These are phyloP conservation scores for Anthopleura sola DNA, from an alignment of 64 coral and sea anemone species.

Conservation along the genomic window DNA sequence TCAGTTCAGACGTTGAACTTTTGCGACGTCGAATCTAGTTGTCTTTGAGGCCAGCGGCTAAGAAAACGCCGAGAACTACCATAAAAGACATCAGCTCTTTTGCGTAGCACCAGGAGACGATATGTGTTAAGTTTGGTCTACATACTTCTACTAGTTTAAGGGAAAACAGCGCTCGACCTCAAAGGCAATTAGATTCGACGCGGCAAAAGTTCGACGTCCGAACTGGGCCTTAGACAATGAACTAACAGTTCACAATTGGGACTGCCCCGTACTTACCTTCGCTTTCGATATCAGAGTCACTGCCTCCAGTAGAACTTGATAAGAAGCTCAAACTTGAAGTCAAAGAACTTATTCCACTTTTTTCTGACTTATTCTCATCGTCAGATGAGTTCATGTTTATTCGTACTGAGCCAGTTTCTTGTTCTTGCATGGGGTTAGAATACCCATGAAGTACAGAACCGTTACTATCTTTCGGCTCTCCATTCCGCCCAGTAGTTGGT, in stretches of 20 bases:
- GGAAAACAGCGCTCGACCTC: too few species aligned
- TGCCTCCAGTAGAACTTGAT: conserved; percentile 55
- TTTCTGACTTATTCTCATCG: conserved; percentile 40
- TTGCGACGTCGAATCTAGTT: too few species aligned
- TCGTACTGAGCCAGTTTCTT: conserved; percentile 24
- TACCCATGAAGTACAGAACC: conserved; percentile 44
- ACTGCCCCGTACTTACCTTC: conserved; percentile 21
- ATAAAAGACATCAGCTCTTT: too few species aligned
- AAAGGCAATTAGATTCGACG: too few species aligned
- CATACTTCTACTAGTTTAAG: too few species aligned
- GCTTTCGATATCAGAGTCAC: conserved; percentile 83
- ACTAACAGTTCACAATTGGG: not conserved
- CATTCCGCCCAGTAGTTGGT: not conserved
- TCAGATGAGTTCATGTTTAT: conserved; percentile 30
- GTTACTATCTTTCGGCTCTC: not conserved
- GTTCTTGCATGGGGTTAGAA: conserved; percentile 69
- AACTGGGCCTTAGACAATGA: too few species aligned
- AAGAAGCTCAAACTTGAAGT: conserved; percentile 46
- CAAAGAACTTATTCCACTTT: conserved; percentile 60
- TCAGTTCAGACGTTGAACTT: too few species aligned
- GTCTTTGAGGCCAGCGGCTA: too few species aligned
- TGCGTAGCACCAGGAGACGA: too few species aligned
- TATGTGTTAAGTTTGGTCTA: too few species aligned
- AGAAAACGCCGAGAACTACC: too few species aligned
- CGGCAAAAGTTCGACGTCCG: too few species aligned